Percentiles rank a stretch among this genome's conserved stretches.
Conservation (phyloP, 1,140 invertebrate genomes). For the Pseudomyrmex dendroicus region DNA sequence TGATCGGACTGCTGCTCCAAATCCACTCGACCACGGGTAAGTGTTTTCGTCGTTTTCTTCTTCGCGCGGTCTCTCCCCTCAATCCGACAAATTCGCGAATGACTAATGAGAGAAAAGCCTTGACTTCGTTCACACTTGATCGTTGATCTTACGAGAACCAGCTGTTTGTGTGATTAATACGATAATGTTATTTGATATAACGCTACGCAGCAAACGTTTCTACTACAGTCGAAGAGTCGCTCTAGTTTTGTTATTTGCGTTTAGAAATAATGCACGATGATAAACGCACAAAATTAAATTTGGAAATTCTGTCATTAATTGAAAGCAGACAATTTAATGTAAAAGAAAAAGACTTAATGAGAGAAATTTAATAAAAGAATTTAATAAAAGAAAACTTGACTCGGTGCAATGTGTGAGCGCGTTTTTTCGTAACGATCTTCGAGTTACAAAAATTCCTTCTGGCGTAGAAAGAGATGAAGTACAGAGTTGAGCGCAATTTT, state of each 20-base stretch:
- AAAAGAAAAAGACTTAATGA: too few species aligned
- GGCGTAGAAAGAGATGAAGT: conserved; percentile 12
- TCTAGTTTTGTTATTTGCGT: too few species aligned
- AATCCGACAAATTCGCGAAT: neutral
- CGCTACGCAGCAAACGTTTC: neutral
- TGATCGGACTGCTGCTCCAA: conserved; percentile 76
- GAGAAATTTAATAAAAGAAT: too few species aligned
- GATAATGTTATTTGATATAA: neutral
- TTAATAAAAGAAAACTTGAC: too few species aligned
- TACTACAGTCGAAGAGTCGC: too few species aligned
- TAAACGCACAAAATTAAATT: too few species aligned
- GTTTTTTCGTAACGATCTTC: neutral
- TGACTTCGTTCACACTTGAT: neutral
- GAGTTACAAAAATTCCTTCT: neutral
- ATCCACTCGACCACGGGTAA: conserved; percentile 76
- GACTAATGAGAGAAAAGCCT: neutral
- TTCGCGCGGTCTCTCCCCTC: neutral
- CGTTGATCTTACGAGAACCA: neutral
- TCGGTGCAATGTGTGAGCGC: too few species aligned
- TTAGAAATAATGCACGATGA: too few species aligned
- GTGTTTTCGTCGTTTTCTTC: conserved; percentile 32
- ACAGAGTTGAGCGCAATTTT: neutral
- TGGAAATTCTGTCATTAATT: too few species aligned
- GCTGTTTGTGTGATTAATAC: neutral
- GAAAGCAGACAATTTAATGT: too few species aligned